These are phyloP conservation scores for Hyppa rectilinea DNA, from an alignment of 2,888 invertebrate genomes.

Conservation along the genomic window DNA sequence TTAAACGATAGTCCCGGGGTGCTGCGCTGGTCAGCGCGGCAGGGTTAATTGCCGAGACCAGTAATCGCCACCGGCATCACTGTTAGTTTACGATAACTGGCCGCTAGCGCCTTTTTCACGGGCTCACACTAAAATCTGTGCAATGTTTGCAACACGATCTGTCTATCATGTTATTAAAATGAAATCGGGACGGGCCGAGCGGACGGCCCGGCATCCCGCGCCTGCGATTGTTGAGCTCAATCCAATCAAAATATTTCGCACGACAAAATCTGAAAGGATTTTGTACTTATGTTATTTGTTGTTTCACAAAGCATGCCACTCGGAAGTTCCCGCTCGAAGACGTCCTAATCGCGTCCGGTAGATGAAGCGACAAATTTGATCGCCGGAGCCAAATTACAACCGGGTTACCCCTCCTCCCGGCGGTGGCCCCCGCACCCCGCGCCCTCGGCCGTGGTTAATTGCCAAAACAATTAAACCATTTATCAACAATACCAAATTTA, in stretches of 20 bases:
- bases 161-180: constrained; percentile 68
- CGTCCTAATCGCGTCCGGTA: constrained; percentile 50
- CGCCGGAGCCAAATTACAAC: constrained; percentile 55
- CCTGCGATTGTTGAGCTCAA: constrained; percentile 15
- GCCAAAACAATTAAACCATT: constrained; percentile 87
- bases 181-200: constrained; percentile 47
- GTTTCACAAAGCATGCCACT: background rate
- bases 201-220: constrained; percentile 7
- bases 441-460: constrained; percentile 75
- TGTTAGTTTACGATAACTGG: constrained; percentile 76
- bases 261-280: constrained; percentile 2
- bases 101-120: constrained; percentile 68
- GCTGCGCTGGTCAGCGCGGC: constrained; percentile 49
- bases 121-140: constrained; percentile 58
- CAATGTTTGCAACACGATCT: constrained; percentile 65
- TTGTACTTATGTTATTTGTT: background rate
- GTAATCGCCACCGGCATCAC: constrained; percentile 77
- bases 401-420: constrained; percentile 49
- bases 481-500: constrained; percentile 80
- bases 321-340: constrained; percentile 25
- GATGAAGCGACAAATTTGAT: constrained; percentile 60
- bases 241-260: constrained; percentile 21
- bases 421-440: constrained; percentile 49
- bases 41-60: constrained; percentile 77
- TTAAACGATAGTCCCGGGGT: constrained; percentile 73